These are phyloP conservation scores for Brienomyrus brachyistius DNA, from an alignment of 2,113 vertebrate species.

Conservation along the genomic window DNA sequence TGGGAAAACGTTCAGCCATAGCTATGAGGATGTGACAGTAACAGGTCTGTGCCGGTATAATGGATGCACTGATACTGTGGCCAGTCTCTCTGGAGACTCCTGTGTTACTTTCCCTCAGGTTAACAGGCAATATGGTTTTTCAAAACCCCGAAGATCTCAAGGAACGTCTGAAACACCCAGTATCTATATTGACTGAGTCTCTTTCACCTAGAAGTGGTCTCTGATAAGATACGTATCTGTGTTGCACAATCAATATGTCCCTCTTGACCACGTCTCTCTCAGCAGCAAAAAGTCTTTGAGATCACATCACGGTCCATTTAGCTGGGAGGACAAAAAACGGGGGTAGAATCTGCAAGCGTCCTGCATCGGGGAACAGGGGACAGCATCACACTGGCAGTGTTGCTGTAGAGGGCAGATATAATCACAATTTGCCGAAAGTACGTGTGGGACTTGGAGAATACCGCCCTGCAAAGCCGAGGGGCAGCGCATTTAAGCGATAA, in stretches of 20 bases:
- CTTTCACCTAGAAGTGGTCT: not conserved
- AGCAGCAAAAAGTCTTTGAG: not conserved
- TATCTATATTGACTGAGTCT: not conserved
- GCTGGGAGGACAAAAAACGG: not conserved
- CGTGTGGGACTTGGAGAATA: not conserved
- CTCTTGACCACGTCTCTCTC: not conserved
- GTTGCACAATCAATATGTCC: not conserved
- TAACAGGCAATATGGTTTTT: not conserved
- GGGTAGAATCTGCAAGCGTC: not conserved
- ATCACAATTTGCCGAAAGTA: not conserved
- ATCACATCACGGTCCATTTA: not conserved
- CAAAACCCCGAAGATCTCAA: not conserved
- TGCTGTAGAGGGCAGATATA: not conserved
- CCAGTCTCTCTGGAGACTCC: not conserved
- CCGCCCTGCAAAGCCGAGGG: not conserved
- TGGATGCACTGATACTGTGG: not conserved
- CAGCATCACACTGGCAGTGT: not conserved
- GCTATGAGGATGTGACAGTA: not conserved
- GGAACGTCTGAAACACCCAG: not conserved
- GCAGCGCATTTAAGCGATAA: not conserved
- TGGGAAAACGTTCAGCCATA: not conserved
- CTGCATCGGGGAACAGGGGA: not conserved
- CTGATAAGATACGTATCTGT: not conserved
- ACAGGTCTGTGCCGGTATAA: not conserved
- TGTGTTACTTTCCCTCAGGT: not conserved